phyloP scores from a whole-genome alignment of 2,797 vertebrate species.

The Arnoldichthys spilopterus region DNA sequence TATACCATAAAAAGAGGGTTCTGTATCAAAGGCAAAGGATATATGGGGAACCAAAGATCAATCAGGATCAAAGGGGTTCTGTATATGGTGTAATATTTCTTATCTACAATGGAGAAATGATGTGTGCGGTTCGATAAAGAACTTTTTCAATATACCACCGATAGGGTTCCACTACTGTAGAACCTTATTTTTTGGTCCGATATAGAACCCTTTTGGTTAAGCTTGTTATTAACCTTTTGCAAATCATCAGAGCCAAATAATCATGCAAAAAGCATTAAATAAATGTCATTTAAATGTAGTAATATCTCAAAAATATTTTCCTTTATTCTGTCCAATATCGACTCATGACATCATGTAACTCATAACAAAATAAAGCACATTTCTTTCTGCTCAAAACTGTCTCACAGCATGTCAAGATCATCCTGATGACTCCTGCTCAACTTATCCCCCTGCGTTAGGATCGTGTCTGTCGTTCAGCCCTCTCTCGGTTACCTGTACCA shows the following conservation, averaged over 20 bases:
- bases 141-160: too few relatives aligned
- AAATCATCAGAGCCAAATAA: too few relatives aligned
- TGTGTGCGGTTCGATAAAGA: not conserved
- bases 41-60: not conserved
- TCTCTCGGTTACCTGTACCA: slow-evolving; percentile 80
- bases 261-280: too few relatives aligned
- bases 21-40: too few relatives aligned
- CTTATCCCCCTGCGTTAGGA: not conserved
- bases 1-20: too few relatives aligned
- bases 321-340: not conserved
- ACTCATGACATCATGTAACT: not conserved
- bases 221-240: too few relatives aligned
- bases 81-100: too few relatives aligned
- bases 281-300: not conserved
- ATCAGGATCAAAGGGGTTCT: not conserved
- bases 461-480: not conserved
- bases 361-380: too few relatives aligned
- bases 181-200: too few relatives aligned
- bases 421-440: not conserved
- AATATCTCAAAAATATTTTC: not conserved
- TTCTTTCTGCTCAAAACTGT: too few relatives aligned
- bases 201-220: too few relatives aligned
- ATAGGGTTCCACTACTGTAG: not conserved
- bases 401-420: too few relatives aligned
- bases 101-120: not conserved